A percentile compares a stretch with the other conserved stretches of the same genome.
These are phyloP conservation scores for Ctenopoma kingsleyae DNA, from an alignment of 2,797 vertebrate genomes.

Conservation along the genomic window DNA sequence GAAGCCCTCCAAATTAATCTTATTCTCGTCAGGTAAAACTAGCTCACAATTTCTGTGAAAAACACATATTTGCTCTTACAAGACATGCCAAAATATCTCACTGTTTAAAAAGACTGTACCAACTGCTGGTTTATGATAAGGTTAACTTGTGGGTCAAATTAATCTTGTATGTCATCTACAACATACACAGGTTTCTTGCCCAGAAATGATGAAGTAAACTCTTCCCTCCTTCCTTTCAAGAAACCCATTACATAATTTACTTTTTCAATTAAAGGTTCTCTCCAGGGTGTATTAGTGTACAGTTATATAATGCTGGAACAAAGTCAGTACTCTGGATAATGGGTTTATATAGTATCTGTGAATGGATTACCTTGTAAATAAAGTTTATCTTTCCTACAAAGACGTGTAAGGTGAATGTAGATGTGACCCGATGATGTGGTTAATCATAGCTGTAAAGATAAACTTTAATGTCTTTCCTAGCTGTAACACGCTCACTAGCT, in stretches of 20 bases:
- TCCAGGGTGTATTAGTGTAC: neutral
- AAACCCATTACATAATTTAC: neutral
- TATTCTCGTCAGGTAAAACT: no score
- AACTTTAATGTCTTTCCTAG: slow-evolving; percentile 15
- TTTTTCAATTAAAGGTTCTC: neutral
- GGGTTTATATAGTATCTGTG: neutral
- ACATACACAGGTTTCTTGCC: slow-evolving; percentile 2
- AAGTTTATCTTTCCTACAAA: neutral
- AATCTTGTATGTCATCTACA: neutral
- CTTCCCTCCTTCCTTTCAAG: neutral
- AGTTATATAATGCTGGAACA: slow-evolving; percentile 17
- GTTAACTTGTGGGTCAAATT: slow-evolving; percentile 24
- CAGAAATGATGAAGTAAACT: neutral
- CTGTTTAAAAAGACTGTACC: neutral
- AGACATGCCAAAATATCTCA: neutral
- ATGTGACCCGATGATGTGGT: neutral
- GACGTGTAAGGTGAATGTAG: neutral
- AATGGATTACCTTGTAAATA: neutral
- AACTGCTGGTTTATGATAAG: slow-evolving; percentile 7
- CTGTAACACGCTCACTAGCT: slow-evolving; percentile 9
- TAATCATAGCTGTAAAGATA: neutral
- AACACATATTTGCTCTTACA: neutral
- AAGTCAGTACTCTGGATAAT: slow-evolving; percentile 22
- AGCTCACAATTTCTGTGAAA: neutral
- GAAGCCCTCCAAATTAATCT: neutral